Evolutionary conservation across 2,113 vertebrate species (phyloP).

Genomic region (Scalopus aquaticus): DNA sequence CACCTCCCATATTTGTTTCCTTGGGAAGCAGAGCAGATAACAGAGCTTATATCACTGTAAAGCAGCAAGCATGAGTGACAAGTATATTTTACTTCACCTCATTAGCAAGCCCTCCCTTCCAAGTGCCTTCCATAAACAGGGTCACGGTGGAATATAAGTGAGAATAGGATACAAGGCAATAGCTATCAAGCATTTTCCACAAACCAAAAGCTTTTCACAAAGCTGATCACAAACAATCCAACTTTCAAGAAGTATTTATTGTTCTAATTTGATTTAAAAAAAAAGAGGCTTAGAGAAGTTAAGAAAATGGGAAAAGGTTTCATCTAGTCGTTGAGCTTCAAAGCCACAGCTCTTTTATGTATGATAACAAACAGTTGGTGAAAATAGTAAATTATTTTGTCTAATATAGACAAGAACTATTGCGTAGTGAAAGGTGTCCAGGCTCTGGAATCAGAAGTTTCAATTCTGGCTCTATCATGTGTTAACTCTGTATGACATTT

Average conservation of each 20-base stretch:
- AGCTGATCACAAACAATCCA: not conserved
- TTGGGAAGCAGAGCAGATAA: not conserved
- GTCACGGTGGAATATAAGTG: not conserved
- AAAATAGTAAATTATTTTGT: conserved; percentile 29
- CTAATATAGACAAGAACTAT: not conserved
- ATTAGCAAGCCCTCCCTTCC: not conserved
- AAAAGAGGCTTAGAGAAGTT: not conserved
- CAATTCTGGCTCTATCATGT: not conserved
- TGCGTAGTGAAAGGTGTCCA: not conserved
- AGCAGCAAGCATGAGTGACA: not conserved
- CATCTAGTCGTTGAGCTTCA: not conserved
- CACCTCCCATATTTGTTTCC: not conserved
- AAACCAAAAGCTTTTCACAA: not conserved
- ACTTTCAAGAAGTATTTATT: conserved; percentile 5
- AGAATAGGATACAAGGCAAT: not conserved
- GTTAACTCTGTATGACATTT: not conserved
- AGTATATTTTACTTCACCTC: not conserved
- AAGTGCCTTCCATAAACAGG: not conserved
- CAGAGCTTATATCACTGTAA: not conserved
- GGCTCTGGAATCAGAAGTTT: not conserved
- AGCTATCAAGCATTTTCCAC: not conserved
- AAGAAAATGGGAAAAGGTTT: not conserved
- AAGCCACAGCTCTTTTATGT: not conserved
- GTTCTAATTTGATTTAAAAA: not conserved
- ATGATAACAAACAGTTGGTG: not conserved